Conservation (phyloP, 2,113 vertebrate genomes). For the Spea multiplicata region DNA sequence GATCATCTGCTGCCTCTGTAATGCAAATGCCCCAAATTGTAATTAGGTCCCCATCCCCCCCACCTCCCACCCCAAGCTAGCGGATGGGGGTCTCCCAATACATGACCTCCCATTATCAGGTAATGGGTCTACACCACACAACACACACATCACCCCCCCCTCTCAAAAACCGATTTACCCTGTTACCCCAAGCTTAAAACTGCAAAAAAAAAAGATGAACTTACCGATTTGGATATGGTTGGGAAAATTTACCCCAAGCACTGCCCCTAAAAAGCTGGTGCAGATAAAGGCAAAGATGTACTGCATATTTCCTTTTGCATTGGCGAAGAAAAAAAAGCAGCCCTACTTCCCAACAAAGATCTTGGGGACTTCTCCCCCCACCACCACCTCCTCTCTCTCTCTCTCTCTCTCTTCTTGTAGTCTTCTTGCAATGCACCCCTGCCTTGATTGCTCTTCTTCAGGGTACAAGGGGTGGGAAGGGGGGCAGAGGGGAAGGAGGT, state of each 20-base stretch:
- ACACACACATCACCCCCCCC: background rate
- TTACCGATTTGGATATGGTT: constrained; percentile 99
- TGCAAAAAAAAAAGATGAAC: constrained; percentile 51
- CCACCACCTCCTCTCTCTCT: background rate
- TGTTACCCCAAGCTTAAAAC: too few species aligned
- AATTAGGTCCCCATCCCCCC: background rate
- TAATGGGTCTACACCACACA: background rate
- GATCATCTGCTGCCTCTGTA: too few species aligned
- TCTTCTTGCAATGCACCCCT: constrained; percentile 52
- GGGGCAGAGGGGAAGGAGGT: background rate
- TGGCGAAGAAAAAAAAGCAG: constrained; percentile 88
- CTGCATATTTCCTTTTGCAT: constrained; percentile 99
- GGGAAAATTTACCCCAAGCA: constrained; percentile 97
- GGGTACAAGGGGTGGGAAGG: background rate
- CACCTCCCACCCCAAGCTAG: too few species aligned
- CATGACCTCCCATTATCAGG: background rate
- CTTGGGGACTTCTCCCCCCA: constrained; percentile 63
- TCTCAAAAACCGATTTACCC: background rate
- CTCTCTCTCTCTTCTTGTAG: constrained; percentile 46
- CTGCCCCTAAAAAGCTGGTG: constrained; percentile 96
- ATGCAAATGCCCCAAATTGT: background rate
- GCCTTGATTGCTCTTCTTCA: constrained; percentile 49
- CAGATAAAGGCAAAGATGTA: constrained; percentile 95
- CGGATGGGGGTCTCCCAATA: too few species aligned
- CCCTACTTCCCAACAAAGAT: constrained; percentile 82